Base-by-base conservation (phyloP, 2,888 invertebrate genomes). In the Branchipolynoe longqiensis region DNA sequence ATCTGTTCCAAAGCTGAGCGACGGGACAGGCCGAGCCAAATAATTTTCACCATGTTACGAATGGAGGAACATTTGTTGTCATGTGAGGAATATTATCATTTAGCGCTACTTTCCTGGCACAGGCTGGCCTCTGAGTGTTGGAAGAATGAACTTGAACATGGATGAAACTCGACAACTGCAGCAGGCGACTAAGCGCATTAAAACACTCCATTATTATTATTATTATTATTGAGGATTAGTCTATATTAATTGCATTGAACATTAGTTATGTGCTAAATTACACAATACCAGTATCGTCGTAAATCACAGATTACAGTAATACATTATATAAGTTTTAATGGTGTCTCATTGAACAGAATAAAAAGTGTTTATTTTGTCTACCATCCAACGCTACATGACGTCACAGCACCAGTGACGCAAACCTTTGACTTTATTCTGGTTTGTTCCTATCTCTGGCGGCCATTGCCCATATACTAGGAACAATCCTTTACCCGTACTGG, bases 271-370 rank as follows among this genome's bases (percentile, higher is more conserved):
- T 69, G 69, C 36, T 69, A 69, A 4, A 62, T 33, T 8, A 69
- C 69, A 69, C 62, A 62, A 62, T 69, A 69, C 69, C 69, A 69
- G 69, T 36, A 69, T 69, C 33, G 12, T 69, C 25, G 38, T 69
- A 69, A 69, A 69, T 69, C 69, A 69, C 69, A 69, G 69, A 69
- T 69, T 69, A 69, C 33, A 69, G 69, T 69, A 69, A 69, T 69
- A 69, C 38, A 62, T 62, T 62, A 62, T n/a, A n/a, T 62, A 69
- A 69, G 69, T 69, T 69, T 69, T 18, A 56, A 56, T 56, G n/a
- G n/a, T n/a, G n/a, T n/a, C n/a, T n/a, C n/a, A n/a, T n/a, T n/a
- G n/a, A 69, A 36, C 69, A 6, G 14, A 69, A 36, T 62, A 69
- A 14, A 62, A n/a, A 48, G 48, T 12, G 48, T 48, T 48, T 12